Conservation (phyloP, 64 coral and sea anemone genomes). For the Montipora sp. region DNA sequence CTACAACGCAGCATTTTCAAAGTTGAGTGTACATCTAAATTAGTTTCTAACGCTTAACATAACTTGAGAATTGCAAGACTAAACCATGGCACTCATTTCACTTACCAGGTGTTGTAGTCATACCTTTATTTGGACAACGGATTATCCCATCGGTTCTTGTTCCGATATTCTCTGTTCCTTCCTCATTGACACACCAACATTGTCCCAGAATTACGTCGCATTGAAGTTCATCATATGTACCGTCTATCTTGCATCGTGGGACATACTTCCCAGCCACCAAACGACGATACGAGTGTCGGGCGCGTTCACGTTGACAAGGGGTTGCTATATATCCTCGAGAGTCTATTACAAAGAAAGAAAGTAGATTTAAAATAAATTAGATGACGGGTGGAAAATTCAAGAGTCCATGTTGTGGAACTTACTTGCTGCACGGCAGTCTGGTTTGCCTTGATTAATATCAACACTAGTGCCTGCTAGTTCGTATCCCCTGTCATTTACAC, state of each 20-base stretch:
- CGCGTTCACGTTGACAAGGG: constrained; percentile 76
- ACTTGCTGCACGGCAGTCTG: constrained; percentile 51
- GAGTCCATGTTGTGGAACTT: neutral
- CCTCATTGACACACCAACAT: constrained; percentile 75
- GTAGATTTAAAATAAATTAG: too few species aligned
- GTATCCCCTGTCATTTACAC: constrained; percentile 54
- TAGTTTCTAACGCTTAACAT: neutral
- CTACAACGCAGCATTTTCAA: too few species aligned
- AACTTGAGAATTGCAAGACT: neutral
- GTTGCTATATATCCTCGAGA: constrained; percentile 59
- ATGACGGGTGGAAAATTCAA: neutral
- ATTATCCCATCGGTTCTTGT: constrained; percentile 57
- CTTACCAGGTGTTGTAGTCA: too few species aligned
- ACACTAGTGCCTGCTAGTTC: constrained; percentile 65
- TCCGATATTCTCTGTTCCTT: constrained; percentile 54
- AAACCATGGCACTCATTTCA: too few species aligned
- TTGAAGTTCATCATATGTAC: constrained; percentile 77
- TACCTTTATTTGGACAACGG: constrained; percentile 68
- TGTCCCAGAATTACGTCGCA: constrained; percentile 46
- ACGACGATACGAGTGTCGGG: constrained; percentile 40
- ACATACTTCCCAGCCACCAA: constrained; percentile 41
- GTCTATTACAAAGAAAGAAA: neutral
- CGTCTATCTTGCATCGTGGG: constrained; percentile 74
- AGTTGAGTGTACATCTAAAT: too few species aligned
- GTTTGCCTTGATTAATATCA: constrained; percentile 32